Evolutionary conservation across 2,113 vertebrate species (phyloP), one percentile per base, ranked within the genome.

Genomic region (Rutilus rutilus): DNA sequence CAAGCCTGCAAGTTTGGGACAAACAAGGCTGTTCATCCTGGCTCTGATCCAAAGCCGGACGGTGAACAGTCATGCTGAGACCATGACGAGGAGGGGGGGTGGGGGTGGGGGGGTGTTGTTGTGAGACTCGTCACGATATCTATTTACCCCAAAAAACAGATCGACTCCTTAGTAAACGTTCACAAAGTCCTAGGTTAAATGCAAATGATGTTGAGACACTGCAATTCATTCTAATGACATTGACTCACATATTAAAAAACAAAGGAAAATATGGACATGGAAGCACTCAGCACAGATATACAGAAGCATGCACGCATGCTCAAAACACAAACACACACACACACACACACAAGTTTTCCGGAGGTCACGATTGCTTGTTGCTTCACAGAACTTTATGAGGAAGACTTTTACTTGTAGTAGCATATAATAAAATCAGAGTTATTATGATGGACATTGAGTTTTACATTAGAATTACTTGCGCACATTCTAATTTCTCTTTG

Each of bases 1-100:
- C 90, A 91, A 92, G 92, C 91, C 90, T 93, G 92, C 93, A 91
- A 91, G 89, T 93, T 94, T 93, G 92, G 93, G 92, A 92, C 89
- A 93, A 92, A 92, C 89, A 92, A 93, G 91, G 92, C 91, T 89
- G 90, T 90, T 91, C 86, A 91, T 88, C 90, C 92, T 94, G 93
- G 91, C 92, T 83, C 83, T 19, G 21, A 65, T 91, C 93, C 92
- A 93, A 90, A 85, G 82, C 62, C 83, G 82, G 92, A 91, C 89
- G 90, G 85, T 91, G 86, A 91, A 89, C 84, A 89, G 74, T 88
- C 67, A 91, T 90, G 79, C 92, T 90, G 91, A 93, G 89, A 74
- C 64, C 60, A 64, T 79, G 52, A 79, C n/a, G 42, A 60, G 36
- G 50, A 52, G 50, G 54, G 23, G 59, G 57, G 90, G 88, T 90